Conservation (phyloP, 2,888 invertebrate species). For the Macaria notata region DNA sequence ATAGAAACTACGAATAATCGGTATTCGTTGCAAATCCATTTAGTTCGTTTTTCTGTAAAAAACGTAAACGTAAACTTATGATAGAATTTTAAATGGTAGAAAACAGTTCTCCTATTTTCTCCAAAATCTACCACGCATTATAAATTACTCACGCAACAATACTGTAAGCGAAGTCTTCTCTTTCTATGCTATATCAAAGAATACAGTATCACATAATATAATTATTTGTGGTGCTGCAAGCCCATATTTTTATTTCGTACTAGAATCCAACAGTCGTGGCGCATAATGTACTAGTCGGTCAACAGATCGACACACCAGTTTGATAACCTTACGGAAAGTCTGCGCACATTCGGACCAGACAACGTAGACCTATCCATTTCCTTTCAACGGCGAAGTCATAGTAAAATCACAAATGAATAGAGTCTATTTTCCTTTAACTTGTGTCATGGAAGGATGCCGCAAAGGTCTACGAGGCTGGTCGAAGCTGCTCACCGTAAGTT, state of each 20-base stretch:
- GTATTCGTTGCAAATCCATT: no score
- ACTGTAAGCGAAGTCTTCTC: no score
- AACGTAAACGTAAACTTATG: no score
- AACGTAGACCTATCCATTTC: conserved; percentile 45
- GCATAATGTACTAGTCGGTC: conserved; percentile 47
- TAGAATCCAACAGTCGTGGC: conserved; percentile 55
- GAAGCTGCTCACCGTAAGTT: conserved; percentile 64
- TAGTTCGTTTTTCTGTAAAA: no score
- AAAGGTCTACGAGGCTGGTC: conserved; percentile 43
- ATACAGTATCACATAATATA: no score
- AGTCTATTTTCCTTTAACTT: conserved; percentile 11
- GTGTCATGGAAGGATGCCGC: conserved; percentile 28
- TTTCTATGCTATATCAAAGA: no score
- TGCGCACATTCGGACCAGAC: conserved; percentile 43
- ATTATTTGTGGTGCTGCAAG: not conserved
- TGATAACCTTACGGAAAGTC: conserved; percentile 44
- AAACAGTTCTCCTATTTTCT: no score
- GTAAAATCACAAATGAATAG: not conserved
- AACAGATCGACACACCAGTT: conserved; percentile 46
- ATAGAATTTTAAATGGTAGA: no score
- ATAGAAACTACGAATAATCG: no score
- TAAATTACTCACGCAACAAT: no score
- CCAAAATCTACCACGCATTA: no score
- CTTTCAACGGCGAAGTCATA: conserved; percentile 26
- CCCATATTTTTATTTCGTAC: conserved; percentile 68